Base-by-base conservation (phyloP, 2,888 invertebrate genomes). In the Philonicus albiceps region DNA sequence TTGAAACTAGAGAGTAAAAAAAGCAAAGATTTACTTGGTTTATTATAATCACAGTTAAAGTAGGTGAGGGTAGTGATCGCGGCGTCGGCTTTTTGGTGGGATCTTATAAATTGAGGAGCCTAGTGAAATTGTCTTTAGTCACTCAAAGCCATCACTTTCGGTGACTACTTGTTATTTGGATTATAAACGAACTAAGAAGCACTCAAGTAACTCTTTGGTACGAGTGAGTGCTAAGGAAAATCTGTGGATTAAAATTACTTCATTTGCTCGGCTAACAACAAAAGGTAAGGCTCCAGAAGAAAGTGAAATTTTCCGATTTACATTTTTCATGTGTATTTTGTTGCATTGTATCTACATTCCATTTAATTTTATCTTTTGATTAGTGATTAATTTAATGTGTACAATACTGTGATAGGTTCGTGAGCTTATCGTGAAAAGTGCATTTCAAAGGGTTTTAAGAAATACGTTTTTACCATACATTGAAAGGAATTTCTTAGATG, bases 41-140 rank as follows among this genome's bases (percentile, higher is more conserved):
- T 31, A 5, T 43, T 13, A 43, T 13, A 43, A 16, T 74, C 27
- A 40, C 27, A 85, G 53, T 22, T 19, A 6, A 53, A 19, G 19
- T 22, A 64, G 76, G 64, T 40, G 86, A 76, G 76, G 86, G 86
- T 84, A 84, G 27, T 31, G 40, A 83, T 72, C 37, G 19, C 27
- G 78, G 11, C 27, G 37, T 3, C n/a, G 31, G 55, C 27, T 19
- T 86, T 86, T 64, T 64, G 86, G 86, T 76, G 84, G 86, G 86
- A 86, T 86, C 84, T 49, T 86, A 86, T 86, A 86, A 75, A 86
- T 84, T 86, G 76, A 43, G 64, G 64, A 49, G 64, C 31, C 30
- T 64, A 86, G 76, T 83, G 76, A 84, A 83, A 84, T 84, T 84
- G 53, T 37, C 83, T 84, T 86, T 72, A 86, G 86, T 86, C 40